Base-by-base conservation (phyloP, 2,888 invertebrate genomes). In the Leptopilina syphax region DNA sequence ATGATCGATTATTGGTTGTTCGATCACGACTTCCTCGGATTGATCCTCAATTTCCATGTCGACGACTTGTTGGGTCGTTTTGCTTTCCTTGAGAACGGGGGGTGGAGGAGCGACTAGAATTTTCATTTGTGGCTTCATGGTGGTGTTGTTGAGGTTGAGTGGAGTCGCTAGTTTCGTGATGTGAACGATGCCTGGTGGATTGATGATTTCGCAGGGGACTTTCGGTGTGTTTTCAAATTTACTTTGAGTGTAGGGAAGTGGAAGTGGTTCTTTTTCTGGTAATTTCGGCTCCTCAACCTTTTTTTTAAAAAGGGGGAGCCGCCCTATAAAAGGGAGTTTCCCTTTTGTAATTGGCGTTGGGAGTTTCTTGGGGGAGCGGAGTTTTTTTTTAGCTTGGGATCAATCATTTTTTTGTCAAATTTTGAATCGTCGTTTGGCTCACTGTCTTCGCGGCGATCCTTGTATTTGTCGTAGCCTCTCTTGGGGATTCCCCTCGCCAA, bases 281-380 rank as follows among this genome's bases (percentile, higher is more conserved):
- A 87, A 65, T 77, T 90, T 91, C 6, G 90, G 89, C 88, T 93
- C 87, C 86, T 93, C 84, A 89, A 93, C 82, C 92, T 94, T 86
- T 89, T 93, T 93, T 87, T 95, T 96, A 88, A 96, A 96, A 12
- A 97, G 94, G 0, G 97, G 97, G 95, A 97, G 95, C 90, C 96
- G 94, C 84, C 97, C 97, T 84, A 97, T 97, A 86, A 97, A 97
- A 0, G 97, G 97, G 89, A 97, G 93, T 90, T 96, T 96, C 82
- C 95, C 95, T 83, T 95, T 94, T 0, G 85, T 85, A 76, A 91
- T 90, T 4, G 82, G 86, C 8, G 90, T 81, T 2, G 87, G 80
- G 2, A 86, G 77, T 57, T 90, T 87, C 50, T 91, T 91, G 3
- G 79, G 82, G 70, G 79, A 70, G 84, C 77, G 9, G 81, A 84